Evolutionary conservation across 92 coral and sea anemone species (phyloP).

Genomic region (Umimayanthus kanabou): DNA sequence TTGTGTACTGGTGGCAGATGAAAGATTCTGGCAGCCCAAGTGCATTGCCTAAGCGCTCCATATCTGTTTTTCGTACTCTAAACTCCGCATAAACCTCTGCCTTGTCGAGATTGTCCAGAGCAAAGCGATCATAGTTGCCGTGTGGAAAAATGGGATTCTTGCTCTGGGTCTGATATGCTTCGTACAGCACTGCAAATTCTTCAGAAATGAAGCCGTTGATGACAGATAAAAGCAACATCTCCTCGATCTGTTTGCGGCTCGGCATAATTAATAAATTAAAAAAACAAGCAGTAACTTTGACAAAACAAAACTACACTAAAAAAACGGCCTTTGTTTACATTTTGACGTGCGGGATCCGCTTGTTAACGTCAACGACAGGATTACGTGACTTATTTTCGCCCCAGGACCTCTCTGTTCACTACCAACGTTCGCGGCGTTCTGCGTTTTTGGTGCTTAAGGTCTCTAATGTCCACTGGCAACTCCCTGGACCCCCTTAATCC

Average conservation of each 20-base stretch:
- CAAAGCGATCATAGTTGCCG: too few relatives aligned
- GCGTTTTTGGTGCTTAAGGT: background rate
- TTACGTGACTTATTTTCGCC: too few relatives aligned
- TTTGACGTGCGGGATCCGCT: background rate
- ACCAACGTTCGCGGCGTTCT: background rate
- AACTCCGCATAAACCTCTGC: too few relatives aligned
- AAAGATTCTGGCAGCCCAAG: too few relatives aligned
- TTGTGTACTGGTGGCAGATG: too few relatives aligned
- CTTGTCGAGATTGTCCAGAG: too few relatives aligned
- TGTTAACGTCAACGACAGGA: background rate
- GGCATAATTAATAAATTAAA: constrained; percentile 1
- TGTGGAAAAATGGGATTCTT: constrained; percentile 19
- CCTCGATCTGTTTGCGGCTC: background rate
- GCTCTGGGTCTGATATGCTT: background rate
- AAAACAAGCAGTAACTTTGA: background rate
- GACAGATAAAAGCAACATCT: too few relatives aligned
- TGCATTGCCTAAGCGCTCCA: too few relatives aligned
- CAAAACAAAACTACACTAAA: background rate
- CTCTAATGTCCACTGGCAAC: too few relatives aligned
- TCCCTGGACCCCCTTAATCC: too few relatives aligned
- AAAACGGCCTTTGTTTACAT: background rate
- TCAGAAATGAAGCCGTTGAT: constrained; percentile 14
- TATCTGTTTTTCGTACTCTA: too few relatives aligned
- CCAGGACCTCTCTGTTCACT: too few relatives aligned
- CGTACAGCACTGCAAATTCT: constrained; percentile 31